These are phyloP conservation scores for Drosophila pachea DNA, from an alignment of 1,140 invertebrate species.

Conservation along the genomic window DNA sequence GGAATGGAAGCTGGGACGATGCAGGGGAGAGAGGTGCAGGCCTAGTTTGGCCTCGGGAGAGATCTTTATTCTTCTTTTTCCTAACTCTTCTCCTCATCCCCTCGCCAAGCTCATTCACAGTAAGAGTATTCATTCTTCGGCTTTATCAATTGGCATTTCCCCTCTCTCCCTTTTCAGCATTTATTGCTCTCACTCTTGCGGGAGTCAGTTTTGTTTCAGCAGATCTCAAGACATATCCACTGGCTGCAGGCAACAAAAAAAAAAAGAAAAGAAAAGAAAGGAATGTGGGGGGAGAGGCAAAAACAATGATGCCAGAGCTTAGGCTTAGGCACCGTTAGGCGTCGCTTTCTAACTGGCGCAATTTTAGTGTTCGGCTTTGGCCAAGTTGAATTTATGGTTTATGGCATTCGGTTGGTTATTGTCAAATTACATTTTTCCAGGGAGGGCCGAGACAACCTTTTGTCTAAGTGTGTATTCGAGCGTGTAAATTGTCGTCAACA, in stretches of 20 bases:
- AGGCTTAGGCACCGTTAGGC: constrained; percentile 23
- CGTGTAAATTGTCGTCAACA: constrained; percentile 67
- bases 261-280: no score
- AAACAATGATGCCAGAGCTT: constrained; percentile 33
- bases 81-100: no score
- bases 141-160: no score
- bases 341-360: constrained; percentile 24
- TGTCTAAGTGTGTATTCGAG: constrained; percentile 49
- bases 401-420: constrained; percentile 65
- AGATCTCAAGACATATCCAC: constrained; percentile 41
- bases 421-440: constrained; percentile 64
- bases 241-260: constrained; percentile 8
- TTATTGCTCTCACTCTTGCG: constrained; percentile 65
- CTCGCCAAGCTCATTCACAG: no score
- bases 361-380: constrained; percentile 60
- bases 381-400: constrained; percentile 66
- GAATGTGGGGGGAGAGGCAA: constrained; percentile 1
- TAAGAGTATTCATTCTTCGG: neutral
- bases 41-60: no score
- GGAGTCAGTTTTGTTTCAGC: constrained; percentile 35
- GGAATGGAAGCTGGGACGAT: no score
- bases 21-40: no score
- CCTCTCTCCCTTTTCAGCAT: constrained; percentile 14
- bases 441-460: constrained; percentile 48
- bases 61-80: no score